A percentile compares a stretch with the other conserved stretches of the same genome.
These are phyloP conservation scores for Marmota flaviventris DNA, from an alignment of 2,113 vertebrate species.

Conservation along the genomic window DNA sequence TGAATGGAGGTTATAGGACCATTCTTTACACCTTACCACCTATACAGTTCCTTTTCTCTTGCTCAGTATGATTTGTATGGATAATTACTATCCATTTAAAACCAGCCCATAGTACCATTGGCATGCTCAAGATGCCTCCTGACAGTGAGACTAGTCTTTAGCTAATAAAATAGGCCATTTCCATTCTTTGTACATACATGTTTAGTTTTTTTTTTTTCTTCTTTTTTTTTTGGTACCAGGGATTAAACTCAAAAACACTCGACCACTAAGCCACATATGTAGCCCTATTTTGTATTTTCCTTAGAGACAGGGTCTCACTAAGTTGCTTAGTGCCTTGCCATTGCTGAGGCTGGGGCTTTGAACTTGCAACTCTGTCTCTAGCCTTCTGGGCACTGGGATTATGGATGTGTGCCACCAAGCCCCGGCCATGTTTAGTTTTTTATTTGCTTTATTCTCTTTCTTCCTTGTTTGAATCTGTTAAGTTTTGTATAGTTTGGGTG, in stretches of 20 bases:
- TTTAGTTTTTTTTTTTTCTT: conserved; percentile 13
- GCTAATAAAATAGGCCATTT: not conserved
- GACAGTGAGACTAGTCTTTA: conserved; percentile 15
- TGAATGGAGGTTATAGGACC: not conserved
- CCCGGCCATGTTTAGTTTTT: not conserved
- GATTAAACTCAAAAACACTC: too few relatives aligned
- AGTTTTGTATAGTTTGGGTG: conserved; percentile 47
- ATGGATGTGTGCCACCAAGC: too few relatives aligned
- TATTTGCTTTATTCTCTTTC: conserved; percentile 34
- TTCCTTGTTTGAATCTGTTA: conserved; percentile 49
- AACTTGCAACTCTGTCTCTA: too few relatives aligned
- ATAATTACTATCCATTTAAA: conserved; percentile 40
- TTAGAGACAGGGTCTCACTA: too few relatives aligned
- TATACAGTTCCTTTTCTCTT: not conserved
- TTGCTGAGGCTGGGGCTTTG: too few relatives aligned
- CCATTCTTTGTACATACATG: conserved; percentile 20
- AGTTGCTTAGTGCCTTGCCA: too few relatives aligned
- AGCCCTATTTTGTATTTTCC: too few relatives aligned
- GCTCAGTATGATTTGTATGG: conserved; percentile 16
- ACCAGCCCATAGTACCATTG: not conserved
- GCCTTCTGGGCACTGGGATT: too few relatives aligned
- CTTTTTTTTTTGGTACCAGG: not conserved
- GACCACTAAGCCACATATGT: too few relatives aligned
- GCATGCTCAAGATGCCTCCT: not conserved
- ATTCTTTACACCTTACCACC: not conserved